phyloP scores from a whole-genome alignment of 2,888 invertebrate species.

The Drosophila cognata region DNA sequence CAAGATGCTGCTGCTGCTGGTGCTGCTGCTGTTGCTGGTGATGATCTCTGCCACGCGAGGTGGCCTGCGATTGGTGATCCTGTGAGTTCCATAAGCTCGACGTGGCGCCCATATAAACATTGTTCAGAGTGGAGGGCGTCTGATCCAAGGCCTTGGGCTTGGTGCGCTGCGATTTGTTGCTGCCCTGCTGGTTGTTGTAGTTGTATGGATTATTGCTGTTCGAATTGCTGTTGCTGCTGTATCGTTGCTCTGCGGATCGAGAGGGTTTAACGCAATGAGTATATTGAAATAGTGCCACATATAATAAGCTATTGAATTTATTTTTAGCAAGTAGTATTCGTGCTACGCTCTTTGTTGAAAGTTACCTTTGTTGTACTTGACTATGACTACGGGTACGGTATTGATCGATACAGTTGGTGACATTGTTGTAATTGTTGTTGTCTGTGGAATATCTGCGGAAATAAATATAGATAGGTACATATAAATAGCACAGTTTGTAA shows the following conservation, averaged over 20 bases:
- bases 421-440: conserved; percentile 84
- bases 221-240: conserved; percentile 75
- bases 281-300: not conserved
- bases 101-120: conserved; percentile 83
- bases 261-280: not conserved
- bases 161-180: conserved; percentile 80
- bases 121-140: conserved; percentile 80
- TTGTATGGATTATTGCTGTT: conserved; percentile 75
- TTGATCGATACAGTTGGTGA: conserved; percentile 84
- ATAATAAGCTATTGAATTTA: not conserved
- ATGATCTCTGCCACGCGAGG: conserved; percentile 71
- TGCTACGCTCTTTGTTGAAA: conserved; percentile 13
- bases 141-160: conserved; percentile 79
- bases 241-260: conserved; percentile 71
- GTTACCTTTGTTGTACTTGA: conserved; percentile 84
- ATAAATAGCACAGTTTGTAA: not conserved
- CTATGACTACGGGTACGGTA: conserved; percentile 82
- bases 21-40: conserved; percentile 75
- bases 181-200: conserved; percentile 63
- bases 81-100: conserved; percentile 84
- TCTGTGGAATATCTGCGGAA: conserved; percentile 84
- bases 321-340: not conserved
- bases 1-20: conserved; percentile 60
- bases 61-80: conserved; percentile 72
- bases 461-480: not conserved